These are phyloP conservation scores for Pycnomerus fuliginosus DNA, from an alignment of 2,888 invertebrate genomes.

Conservation along the genomic window DNA sequence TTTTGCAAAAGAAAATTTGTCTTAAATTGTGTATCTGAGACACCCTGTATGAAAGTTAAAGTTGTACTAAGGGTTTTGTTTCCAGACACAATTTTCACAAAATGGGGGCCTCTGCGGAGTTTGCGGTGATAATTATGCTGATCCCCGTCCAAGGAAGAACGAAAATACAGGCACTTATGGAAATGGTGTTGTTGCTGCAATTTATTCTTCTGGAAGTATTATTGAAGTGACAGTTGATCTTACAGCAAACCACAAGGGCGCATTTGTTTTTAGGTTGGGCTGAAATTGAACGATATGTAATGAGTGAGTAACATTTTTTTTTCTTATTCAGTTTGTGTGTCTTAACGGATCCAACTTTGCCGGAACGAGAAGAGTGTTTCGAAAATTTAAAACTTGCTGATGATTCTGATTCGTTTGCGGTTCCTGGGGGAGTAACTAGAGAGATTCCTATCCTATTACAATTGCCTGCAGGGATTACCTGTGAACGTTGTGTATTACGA, in stretches of 20 bases:
- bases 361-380: slow-evolving; percentile 57
- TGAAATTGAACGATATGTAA: background rate
- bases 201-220: slow-evolving; percentile 38
- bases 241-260: slow-evolving; percentile 46
- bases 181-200: slow-evolving; percentile 44
- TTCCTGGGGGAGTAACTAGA: too few species aligned
- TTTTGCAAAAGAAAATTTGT: too few species aligned
- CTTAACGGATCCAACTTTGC: slow-evolving; percentile 44
- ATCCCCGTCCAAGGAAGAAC: slow-evolving; percentile 41
- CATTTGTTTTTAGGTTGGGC: slow-evolving; percentile 33
- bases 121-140: slow-evolving; percentile 44
- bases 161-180: slow-evolving; percentile 50
- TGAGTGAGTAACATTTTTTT: background rate
- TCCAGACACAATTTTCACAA: background rate
- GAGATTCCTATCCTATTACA: too few species aligned
- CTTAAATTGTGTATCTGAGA: too few species aligned
- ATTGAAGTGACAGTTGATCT: slow-evolving; percentile 39
- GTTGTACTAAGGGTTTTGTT: too few species aligned
- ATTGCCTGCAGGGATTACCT: slow-evolving; percentile 48
- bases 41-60: too few species aligned
- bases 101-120: slow-evolving; percentile 48
- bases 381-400: slow-evolving; percentile 35
- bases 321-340: slow-evolving; percentile 54
- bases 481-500: slow-evolving; percentile 52
- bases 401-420: too few species aligned